Conservation (phyloP, 1,140 invertebrate genomes). For the Hypsibius dujardini region DNA sequence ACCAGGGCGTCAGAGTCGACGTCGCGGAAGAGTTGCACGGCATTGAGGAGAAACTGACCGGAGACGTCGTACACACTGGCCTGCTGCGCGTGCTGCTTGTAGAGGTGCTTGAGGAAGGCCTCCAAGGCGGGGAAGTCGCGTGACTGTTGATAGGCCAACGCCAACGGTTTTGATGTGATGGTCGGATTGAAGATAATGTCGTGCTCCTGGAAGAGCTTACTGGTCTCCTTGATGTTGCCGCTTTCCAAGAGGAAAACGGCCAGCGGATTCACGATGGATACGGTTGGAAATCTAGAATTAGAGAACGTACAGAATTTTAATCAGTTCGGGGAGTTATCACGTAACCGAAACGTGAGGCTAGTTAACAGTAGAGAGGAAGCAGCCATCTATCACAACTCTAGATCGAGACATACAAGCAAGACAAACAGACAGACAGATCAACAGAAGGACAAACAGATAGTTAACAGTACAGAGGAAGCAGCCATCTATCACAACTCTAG, state of each 20-base stretch:
- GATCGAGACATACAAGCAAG: too few relatives aligned
- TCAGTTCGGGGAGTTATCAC: too few relatives aligned
- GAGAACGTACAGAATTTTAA: too few relatives aligned
- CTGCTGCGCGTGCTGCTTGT: neutral
- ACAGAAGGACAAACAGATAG: too few relatives aligned
- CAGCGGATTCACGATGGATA: conserved; percentile 12
- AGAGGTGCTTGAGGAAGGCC: neutral
- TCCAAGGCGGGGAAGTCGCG: neutral
- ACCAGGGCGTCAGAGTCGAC: neutral
- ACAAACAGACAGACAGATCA: too few relatives aligned
- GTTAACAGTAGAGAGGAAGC: too few relatives aligned
- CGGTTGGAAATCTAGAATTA: neutral
- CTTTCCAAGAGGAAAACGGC: neutral
- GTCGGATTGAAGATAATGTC: neutral
- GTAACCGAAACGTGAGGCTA: too few relatives aligned
- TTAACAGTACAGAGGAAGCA: too few relatives aligned
- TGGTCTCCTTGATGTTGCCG: neutral
- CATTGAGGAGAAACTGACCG: conserved; percentile 38
- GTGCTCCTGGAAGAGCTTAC: neutral
- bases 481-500: too few relatives aligned
- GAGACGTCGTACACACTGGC: conserved; percentile 24
- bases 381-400: too few relatives aligned
- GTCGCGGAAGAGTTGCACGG: conserved; percentile 25
- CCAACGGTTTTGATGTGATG: neutral
- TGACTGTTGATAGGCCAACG: neutral